Conservation (phyloP, 2,113 vertebrate genomes). For the Catagonus wagneri region DNA sequence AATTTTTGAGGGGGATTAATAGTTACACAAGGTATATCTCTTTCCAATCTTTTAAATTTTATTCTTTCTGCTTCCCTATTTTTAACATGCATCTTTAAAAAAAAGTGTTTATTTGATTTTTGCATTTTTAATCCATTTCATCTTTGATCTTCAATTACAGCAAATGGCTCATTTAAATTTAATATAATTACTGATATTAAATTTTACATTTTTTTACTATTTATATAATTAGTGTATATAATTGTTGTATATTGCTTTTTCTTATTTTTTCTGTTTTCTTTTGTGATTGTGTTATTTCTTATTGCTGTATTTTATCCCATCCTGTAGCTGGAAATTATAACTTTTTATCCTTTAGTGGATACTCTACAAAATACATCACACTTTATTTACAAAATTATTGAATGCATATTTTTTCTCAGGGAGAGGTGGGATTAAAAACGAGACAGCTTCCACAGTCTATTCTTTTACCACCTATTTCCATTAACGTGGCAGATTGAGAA, state of each 20-base stretch:
- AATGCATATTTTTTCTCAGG: neutral
- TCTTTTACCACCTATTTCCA: neutral
- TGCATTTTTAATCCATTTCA: neutral
- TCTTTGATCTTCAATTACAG: conserved; percentile 9
- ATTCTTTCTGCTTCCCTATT: neutral
- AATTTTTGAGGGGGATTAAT: neutral
- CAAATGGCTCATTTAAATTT: neutral
- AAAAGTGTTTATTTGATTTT: neutral
- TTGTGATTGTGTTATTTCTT: neutral
- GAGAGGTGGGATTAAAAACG: neutral
- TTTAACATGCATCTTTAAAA: neutral
- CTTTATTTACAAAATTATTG: conserved; percentile 13
- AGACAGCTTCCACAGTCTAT: neutral
- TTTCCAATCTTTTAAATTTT: neutral
- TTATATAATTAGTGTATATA: neutral
- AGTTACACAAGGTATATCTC: neutral
- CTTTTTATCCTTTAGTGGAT: neutral
- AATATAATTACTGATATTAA: neutral
- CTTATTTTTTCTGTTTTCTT: neutral
- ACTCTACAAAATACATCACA: neutral
- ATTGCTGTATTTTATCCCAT: neutral
- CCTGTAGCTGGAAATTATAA: neutral
- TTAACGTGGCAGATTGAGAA: neutral
- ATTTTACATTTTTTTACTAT: neutral
- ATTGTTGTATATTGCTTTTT: neutral